Evolutionary conservation across 2,888 invertebrate genomes (phyloP), one percentile per base, ranked within the genome.

Genomic region (Gastrophysa polygoni): DNA sequence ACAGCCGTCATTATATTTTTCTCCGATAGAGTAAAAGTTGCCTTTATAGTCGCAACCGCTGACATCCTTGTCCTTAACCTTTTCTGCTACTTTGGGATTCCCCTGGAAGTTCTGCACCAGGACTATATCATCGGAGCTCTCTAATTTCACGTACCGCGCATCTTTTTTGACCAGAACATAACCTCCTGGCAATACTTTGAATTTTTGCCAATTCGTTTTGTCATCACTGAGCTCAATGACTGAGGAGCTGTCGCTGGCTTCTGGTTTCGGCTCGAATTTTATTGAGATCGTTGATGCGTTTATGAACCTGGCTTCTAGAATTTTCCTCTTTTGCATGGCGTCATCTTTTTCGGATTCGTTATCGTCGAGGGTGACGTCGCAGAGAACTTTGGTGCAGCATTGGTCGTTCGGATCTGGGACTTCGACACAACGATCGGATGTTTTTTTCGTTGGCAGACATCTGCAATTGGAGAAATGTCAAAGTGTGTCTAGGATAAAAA

Each of bases 381-480:
- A 96, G 2, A 94, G 85, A 64, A 94, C 90, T 66, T 93, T 87
- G 70, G 90, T 92, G 74, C 95, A 95, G 77, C 95, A 95, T 1
- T 89, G 83, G 77, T 96, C 95, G 55, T 88, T 88, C 0, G 92
- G 91, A 79, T 95, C 93, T 68, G 90, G 88, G 0, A 95, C 87
- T 72, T 90, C 89, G 46, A 94, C 90, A 77, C 95, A 95, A 75
- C 91, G 88, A 61, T 93, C 92, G 24, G 83, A 82, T 1, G 84
- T 83, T 61, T 85, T 86, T 50, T 83, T 82, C 64, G 86, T 80
- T 4, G 84, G 84, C 5, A 85, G 85, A 73, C 91, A 91, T 71
- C 91, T 88, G 68, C 29, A 57, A 59, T 56, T 29, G 20, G 24
- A 51, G 17, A 48, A 29, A 17, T 49, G n/a, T n/a, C 51, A 55